Evolutionary conservation across 2,113 vertebrate species (phyloP).

Genomic region (Macquaria ambigua): DNA sequence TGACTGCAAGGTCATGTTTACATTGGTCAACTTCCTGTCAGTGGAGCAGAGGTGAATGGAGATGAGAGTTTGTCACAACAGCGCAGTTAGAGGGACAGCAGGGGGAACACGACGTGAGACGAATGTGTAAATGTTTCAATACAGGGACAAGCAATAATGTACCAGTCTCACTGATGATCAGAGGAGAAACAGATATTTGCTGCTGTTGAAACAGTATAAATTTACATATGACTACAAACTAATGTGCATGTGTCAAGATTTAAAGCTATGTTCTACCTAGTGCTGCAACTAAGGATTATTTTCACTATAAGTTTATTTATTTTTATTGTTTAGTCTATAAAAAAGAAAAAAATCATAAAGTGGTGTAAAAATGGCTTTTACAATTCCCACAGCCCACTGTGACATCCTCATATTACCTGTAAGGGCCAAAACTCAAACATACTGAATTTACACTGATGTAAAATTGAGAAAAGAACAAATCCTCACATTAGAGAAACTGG

Average conservation of each 20-base stretch:
- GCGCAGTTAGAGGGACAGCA: neutral
- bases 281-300: neutral
- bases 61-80: slow-evolving; percentile 7
- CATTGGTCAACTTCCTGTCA: slow-evolving; percentile 31
- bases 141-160: neutral
- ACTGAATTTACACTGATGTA: neutral
- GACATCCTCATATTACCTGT: neutral
- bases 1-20: slow-evolving; percentile 60
- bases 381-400: neutral
- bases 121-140: neutral
- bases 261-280: neutral
- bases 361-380: no score
- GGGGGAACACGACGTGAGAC: no score
- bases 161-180: neutral
- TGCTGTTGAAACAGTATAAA: no score
- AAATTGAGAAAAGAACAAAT: neutral
- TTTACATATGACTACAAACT: neutral
- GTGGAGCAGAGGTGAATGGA: slow-evolving; percentile 40
- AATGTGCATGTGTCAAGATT: neutral
- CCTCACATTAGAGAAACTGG: no score
- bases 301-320: neutral
- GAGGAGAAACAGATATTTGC: neutral
- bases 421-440: neutral
- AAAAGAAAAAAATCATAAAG: neutral
- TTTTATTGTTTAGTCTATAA: neutral